phyloP scores from a whole-genome alignment of 2,888 invertebrate genomes.

The Ferdinandea cuprea region DNA sequence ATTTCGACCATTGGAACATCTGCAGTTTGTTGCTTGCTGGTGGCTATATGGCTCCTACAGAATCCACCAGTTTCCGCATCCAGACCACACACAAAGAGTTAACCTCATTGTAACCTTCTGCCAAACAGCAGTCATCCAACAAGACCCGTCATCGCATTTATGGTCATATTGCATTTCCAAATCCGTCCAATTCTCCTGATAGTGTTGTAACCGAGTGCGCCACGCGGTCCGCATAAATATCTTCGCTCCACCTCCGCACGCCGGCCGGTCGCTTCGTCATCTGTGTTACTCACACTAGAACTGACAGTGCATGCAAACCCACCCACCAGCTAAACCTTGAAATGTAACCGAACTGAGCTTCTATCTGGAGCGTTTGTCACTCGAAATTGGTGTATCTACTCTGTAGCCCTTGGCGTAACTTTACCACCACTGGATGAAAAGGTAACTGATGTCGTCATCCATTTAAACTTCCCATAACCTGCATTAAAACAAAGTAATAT shows the following conservation, averaged over 20 bases:
- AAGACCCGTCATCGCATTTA: conserved; percentile 16
- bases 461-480: conserved; percentile 44
- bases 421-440: background rate
- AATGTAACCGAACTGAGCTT: background rate
- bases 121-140: background rate
- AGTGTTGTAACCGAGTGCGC: conserved; percentile 5
- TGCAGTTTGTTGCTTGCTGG: conserved; percentile 1
- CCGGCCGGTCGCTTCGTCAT: background rate
- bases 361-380: conserved; percentile 47
- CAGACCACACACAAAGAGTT: conserved; percentile 19
- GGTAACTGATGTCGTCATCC: background rate
- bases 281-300: background rate
- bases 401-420: background rate
- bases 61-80: background rate
- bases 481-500: conserved; percentile 36
- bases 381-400: conserved; percentile 37
- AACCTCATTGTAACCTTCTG: background rate
- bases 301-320: background rate
- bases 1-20: background rate
- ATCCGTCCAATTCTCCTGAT: conserved; percentile 26
- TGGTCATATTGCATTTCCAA: conserved; percentile 50
- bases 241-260: background rate
- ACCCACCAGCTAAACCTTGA: background rate
- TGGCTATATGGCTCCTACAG: background rate
- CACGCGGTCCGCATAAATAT: background rate